Conservation (phyloP, 2,113 vertebrate genomes). For the Periophthalmus modestus region DNA sequence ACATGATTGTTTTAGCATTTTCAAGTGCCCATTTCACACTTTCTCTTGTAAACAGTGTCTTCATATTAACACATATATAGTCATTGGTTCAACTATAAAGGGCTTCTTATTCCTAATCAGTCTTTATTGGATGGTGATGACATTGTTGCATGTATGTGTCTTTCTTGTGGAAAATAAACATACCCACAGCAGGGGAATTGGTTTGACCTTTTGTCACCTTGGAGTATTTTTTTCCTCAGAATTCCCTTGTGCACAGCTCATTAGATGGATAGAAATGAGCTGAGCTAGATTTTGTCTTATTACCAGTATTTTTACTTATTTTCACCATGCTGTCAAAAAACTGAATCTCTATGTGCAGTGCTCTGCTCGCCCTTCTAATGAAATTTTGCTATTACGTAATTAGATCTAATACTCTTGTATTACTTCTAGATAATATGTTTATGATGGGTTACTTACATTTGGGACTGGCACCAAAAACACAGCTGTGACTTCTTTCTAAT, state of each 20-base stretch:
- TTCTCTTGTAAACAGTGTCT: conserved; percentile 42
- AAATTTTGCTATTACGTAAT: neutral
- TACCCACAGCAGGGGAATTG: conserved; percentile 62
- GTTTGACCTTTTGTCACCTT: conserved; percentile 62
- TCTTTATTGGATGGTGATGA: conserved; percentile 80
- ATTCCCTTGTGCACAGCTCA: conserved; percentile 14
- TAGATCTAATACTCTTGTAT: conserved; percentile 7
- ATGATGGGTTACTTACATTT: neutral
- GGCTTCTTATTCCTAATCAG: conserved; percentile 77
- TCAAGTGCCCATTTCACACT: conserved; percentile 56
- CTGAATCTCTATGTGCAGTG: neutral
- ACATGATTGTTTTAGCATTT: conserved; percentile 51
- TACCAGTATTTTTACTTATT: neutral
- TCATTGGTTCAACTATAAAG: conserved; percentile 77
- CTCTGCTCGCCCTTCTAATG: neutral
- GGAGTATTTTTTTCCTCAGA: conserved; percentile 4
- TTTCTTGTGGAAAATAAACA: conserved; percentile 81
- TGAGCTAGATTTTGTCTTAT: conserved; percentile 17
- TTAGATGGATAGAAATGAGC: conserved; percentile 54
- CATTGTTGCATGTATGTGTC: conserved; percentile 83
- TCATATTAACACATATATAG: conserved; percentile 53
- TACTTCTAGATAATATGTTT: conserved; percentile 17
- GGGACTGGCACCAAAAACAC: too few relatives aligned
- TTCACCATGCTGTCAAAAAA: conserved; percentile 1
- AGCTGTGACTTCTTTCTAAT: too few relatives aligned